Conservation (phyloP, 2,888 invertebrate genomes). For the Drepanosiphum platanoidis region DNA sequence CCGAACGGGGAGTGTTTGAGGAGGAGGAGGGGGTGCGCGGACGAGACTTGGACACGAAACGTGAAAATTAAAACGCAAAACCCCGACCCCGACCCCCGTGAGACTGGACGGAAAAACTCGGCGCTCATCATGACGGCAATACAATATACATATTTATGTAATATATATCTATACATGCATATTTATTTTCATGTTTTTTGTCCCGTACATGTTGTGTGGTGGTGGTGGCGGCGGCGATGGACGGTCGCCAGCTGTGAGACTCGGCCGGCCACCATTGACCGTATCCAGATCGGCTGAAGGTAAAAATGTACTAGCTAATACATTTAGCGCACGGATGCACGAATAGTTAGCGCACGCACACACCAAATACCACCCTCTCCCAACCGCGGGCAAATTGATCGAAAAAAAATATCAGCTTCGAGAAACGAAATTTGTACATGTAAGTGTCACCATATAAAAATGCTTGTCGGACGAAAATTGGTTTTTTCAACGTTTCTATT, state of each 20-base stretch:
- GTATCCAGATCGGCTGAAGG: slow-evolving; percentile 69
- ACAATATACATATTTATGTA: not conserved
- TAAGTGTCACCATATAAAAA: slow-evolving; percentile 33
- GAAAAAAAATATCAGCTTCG: slow-evolving; percentile 36
- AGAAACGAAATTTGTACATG: slow-evolving; percentile 30
- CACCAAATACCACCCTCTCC: slow-evolving; percentile 34
- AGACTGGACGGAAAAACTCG: not conserved
- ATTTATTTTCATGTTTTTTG: slow-evolving; percentile 25
- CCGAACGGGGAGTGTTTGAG: too few relatives aligned
- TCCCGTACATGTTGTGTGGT: slow-evolving; percentile 11
- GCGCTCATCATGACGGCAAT: not conserved
- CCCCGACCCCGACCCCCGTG: too few relatives aligned
- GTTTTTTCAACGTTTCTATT: slow-evolving; percentile 14
- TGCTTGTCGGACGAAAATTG: slow-evolving; percentile 16
- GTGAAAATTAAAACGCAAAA: too few relatives aligned
- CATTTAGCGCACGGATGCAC: slow-evolving; percentile 62
- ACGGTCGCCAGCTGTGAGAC: slow-evolving; percentile 67
- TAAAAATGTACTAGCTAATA: slow-evolving; percentile 65
- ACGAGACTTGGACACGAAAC: too few relatives aligned
- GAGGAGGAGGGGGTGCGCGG: too few relatives aligned
- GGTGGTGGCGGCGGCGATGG: slow-evolving; percentile 16
- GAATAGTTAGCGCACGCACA: slow-evolving; percentile 52
- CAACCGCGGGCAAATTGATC: slow-evolving; percentile 18
- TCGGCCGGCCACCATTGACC: slow-evolving; percentile 69
- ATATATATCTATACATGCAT: not conserved